Evolutionary conservation across 2,797 vertebrate genomes (phyloP).

Genomic region (Petrocephalus schoutedeni): DNA sequence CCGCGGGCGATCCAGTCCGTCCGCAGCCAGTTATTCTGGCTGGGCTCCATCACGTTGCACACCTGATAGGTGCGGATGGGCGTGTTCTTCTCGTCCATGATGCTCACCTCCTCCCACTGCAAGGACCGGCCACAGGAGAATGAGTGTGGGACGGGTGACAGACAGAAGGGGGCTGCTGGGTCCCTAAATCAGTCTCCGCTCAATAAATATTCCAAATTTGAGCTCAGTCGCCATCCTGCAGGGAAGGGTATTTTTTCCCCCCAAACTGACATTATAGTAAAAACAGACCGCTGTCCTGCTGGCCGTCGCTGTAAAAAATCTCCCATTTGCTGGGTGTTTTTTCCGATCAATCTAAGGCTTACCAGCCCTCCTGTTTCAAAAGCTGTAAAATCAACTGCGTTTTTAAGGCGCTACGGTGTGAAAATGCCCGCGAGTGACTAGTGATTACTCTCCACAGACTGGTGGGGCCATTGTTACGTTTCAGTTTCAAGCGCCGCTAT

Average conservation of each 20-base stretch:
- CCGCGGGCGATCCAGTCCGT: conserved; percentile 93
- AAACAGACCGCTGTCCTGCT: neutral
- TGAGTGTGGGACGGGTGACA: neutral
- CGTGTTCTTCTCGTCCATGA: conserved; percentile 97
- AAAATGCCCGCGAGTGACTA: too few relatives aligned
- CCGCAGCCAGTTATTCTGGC: conserved; percentile 95
- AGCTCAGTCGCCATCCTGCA: neutral
- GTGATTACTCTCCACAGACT: too few relatives aligned
- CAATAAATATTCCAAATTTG: neutral
- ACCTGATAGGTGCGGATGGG: conserved; percentile 97
- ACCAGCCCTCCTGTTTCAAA: conserved; percentile 55
- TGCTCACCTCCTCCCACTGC: conserved; percentile 98
- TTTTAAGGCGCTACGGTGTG: conserved; percentile 43
- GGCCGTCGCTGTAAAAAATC: too few relatives aligned
- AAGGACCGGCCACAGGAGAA: conserved; percentile 33
- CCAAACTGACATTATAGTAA: neutral
- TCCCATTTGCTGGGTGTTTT: conserved; percentile 14
- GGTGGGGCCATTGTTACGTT: neutral
- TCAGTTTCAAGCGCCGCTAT: neutral
- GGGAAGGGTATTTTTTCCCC: too few relatives aligned
- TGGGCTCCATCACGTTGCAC: conserved; percentile 96
- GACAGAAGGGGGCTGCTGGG: neutral
- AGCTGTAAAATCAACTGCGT: conserved; percentile 46
- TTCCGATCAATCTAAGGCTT: conserved; percentile 39
- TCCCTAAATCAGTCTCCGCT: neutral